Evolutionary conservation across 2,888 invertebrate species (phyloP), one percentile per base, ranked within the genome.

Genomic region (Lasioglossum pauxillum): DNA sequence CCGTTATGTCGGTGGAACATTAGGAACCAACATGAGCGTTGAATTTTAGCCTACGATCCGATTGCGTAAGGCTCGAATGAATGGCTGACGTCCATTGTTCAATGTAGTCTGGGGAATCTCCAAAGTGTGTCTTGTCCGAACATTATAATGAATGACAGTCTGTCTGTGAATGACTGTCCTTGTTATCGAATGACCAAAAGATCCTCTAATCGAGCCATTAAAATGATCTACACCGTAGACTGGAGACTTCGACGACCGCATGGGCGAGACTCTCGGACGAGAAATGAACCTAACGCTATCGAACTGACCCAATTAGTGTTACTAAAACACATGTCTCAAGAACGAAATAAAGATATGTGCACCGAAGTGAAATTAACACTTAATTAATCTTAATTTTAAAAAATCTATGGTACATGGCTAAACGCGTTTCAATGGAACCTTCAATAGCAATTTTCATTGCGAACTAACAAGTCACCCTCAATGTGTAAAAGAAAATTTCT

Each of bases 41-140:
- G 76, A 88, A 86, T 88, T 86, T 23, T 72, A 82, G 84, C n/a
- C 35, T 19, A 31, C 76, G 44, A 41, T 12, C 73, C 75, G 64
- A 73, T 88, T 85, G 74, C 85, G 80, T 87, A 88, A 87, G 67
- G 46, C n/a, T 27, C 14, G 74, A 83, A 74, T 78, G 84, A 86
- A 86, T 86, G 80, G 77, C 73, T 83, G 73, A 14, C 38, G 67
- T 46, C 67, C 78, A 41, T 53, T 16, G 41, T 5, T 14, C 57
- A 57, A 75, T 80, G 44, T 12, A 1, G n/a, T n/a, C 7, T 27
- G 16, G 64, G 7, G 23, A 67, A 35, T 41, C 35, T 3, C 44
- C 31, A 16, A 3, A n/a, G 7, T 23, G 16, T 27, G 31, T 64
- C 44, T 16, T 7, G 16, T 16, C 73, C 73, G 2, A 16, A 23